Conservation (phyloP, 2,888 invertebrate species). For the Mystacides longicornis region DNA sequence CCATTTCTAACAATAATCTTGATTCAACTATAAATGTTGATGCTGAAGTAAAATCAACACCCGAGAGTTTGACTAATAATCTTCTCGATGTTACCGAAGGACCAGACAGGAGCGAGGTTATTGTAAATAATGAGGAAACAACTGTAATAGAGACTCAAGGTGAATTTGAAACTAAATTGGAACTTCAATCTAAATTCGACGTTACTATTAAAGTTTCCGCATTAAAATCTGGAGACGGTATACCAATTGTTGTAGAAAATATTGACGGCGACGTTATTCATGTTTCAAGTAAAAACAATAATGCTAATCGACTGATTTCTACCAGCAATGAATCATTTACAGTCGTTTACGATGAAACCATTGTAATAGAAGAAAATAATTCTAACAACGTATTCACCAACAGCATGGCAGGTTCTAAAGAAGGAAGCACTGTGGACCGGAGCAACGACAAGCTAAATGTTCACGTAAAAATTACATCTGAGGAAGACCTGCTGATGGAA, state of each 20-base stretch:
- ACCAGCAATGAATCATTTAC: background rate
- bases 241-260: slow-evolving; percentile 17
- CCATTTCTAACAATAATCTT: no score
- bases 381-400: background rate
- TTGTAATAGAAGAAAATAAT: slow-evolving; percentile 4
- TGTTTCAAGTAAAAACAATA: background rate
- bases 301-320: no score
- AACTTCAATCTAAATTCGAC: slow-evolving; percentile 48
- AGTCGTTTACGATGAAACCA: background rate
- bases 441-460: slow-evolving; percentile 45
- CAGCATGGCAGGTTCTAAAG: slow-evolving; percentile 41
- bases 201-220: slow-evolving; percentile 48
- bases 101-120: background rate
- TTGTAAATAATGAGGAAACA: background rate
- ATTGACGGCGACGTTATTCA: slow-evolving; percentile 7
- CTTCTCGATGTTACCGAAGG: background rate
- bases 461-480: slow-evolving; percentile 45
- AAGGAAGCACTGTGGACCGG: slow-evolving; percentile 34
- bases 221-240: slow-evolving; percentile 35
- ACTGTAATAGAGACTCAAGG: background rate
- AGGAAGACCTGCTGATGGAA: slow-evolving; percentile 43
- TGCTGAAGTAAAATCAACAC: background rate
- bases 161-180: slow-evolving; percentile 42
- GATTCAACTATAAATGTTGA: no score
- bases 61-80: no score